Conservation (phyloP, 2,797 vertebrate species). For the Champsocephalus gunnari region DNA sequence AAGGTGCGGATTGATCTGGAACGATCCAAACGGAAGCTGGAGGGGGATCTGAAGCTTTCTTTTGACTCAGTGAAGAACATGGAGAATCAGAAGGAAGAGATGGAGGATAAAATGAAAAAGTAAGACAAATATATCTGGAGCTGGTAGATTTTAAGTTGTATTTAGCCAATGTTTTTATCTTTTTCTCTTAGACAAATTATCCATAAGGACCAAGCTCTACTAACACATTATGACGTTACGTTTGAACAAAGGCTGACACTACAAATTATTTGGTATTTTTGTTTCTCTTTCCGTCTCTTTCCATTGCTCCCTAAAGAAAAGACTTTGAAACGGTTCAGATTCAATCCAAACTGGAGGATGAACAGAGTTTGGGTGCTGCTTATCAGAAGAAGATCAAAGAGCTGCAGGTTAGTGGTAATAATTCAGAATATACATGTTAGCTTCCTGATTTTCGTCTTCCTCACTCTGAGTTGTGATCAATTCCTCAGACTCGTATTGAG, state of each 20-base stretch:
- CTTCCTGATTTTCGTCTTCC: not conserved
- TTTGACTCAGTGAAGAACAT: constrained; percentile 89
- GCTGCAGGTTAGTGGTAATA: constrained; percentile 84
- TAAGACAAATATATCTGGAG: constrained; percentile 61
- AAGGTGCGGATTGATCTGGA: constrained; percentile 90
- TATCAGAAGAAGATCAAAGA: constrained; percentile 95
- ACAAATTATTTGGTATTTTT: not conserved
- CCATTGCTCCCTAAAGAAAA: constrained; percentile 80
- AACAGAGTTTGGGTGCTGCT: constrained; percentile 85
- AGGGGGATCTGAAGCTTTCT: constrained; percentile 92
- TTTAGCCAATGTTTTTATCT: not conserved
- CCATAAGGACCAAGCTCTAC: not conserved
- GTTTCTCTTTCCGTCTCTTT: not conserved
- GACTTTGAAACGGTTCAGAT: constrained; percentile 90
- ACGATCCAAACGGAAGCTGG: constrained; percentile 91
- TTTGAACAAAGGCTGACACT: not conserved
- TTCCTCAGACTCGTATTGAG: constrained; percentile 89
- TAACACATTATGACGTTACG: not conserved
- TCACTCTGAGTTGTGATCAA: not conserved
- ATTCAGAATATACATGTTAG: not conserved
- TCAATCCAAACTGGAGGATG: constrained; percentile 91
- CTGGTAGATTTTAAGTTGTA: not conserved
- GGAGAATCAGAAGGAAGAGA: constrained; percentile 89
- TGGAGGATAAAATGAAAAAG: constrained; percentile 94
- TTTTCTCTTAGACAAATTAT: not conserved